Evolutionary conservation across 2,113 vertebrate species (phyloP).

Genomic region (Uropsilus gracilis): DNA sequence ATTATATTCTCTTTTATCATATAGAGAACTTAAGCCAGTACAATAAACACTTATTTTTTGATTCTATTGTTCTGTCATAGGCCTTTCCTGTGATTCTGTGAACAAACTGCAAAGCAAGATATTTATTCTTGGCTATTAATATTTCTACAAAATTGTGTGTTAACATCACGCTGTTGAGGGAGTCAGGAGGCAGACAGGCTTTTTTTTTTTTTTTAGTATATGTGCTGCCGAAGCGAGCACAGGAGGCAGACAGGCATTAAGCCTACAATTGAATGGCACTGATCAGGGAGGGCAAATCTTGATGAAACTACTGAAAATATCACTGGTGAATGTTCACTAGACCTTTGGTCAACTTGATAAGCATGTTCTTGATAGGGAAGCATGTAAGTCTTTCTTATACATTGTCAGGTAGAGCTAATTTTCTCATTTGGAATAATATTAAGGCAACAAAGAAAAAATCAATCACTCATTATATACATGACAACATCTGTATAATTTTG

Average conservation of each 20-base stretch:
- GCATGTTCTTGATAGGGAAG: not conserved
- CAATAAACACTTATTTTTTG: conserved; percentile 7
- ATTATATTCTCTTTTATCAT: conserved; percentile 5
- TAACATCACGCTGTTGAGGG: not conserved
- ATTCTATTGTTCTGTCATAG: not conserved
- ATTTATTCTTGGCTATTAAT: not conserved
- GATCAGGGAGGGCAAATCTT: not conserved
- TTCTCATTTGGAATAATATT: conserved; percentile 16
- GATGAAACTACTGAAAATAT: not conserved
- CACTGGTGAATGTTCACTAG: not conserved
- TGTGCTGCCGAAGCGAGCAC: too few relatives aligned
- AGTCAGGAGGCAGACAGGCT: not conserved
- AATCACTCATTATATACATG: not conserved
- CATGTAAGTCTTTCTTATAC: not conserved
- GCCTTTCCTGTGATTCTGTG: not conserved
- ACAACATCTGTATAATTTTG: too few relatives aligned
- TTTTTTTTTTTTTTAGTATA: too few relatives aligned
- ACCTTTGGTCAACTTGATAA: not conserved
- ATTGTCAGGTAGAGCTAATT: not conserved
- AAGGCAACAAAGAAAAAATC: not conserved
- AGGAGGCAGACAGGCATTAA: not conserved
- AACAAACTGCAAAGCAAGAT: not conserved
- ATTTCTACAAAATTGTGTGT: not conserved
- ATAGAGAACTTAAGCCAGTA: not conserved
- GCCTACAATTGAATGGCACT: not conserved